Evolutionary conservation across 2,797 vertebrate genomes (phyloP).

Genomic region (Epinephelus awoara): DNA sequence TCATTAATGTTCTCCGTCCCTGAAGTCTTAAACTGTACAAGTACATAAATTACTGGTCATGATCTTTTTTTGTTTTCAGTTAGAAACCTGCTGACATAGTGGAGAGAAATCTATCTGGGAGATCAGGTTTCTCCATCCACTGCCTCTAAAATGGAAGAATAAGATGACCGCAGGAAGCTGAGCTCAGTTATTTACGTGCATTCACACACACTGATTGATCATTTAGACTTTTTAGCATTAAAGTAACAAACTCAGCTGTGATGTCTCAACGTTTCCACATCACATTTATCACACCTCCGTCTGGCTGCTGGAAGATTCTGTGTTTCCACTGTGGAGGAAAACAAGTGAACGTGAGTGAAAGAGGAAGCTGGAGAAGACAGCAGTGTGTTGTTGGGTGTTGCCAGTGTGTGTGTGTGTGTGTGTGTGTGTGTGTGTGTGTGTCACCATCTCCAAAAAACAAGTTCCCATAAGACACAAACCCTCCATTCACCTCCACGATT

Average conservation of each 20-base stretch:
- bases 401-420: not conserved
- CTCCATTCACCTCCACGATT: constrained; percentile 31
- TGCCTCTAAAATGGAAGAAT: not conserved
- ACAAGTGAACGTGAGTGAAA: constrained; percentile 44
- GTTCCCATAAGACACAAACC: constrained; percentile 14
- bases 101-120: not conserved
- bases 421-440: constrained; percentile 1
- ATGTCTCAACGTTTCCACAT: constrained; percentile 33
- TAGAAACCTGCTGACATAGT: too few species aligned
- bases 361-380: constrained; percentile 37
- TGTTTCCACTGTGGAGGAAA: constrained; percentile 38
- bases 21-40: too few species aligned
- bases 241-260: not conserved
- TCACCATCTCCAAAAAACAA: constrained; percentile 8
- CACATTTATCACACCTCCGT: not conserved
- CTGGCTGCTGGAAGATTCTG: constrained; percentile 3
- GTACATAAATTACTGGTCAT: too few species aligned
- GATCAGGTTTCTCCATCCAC: not conserved
- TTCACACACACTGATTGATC: too few species aligned
- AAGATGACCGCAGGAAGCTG: not conserved
- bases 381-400: not conserved
- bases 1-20: too few species aligned
- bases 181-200: not conserved
- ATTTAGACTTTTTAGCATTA: not conserved
- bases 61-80: too few species aligned